Base-by-base conservation (phyloP, 2,113 vertebrate genomes). In the Sapayoa aenigma region DNA sequence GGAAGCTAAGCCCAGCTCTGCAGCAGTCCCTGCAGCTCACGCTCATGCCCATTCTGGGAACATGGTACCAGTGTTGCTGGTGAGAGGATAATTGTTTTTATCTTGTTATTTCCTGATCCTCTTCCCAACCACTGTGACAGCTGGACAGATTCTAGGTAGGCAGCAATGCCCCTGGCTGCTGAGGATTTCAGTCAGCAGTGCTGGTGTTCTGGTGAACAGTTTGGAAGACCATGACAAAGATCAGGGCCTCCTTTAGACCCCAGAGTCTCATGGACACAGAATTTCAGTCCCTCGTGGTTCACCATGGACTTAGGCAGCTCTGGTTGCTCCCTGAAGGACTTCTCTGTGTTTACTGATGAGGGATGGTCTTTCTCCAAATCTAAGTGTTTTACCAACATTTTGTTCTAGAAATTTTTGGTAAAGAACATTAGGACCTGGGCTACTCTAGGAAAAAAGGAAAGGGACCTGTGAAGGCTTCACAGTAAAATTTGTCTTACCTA, bases 401-500 rank as follows among this genome's bases (percentile, higher is more conserved):
- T 4, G 20, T 91, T 55, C 33, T 21, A 56, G 33, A 65, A 44
- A 22, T 10, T 62, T 81, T 88, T 55, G 21, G 33, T 77, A 23
- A 71, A 63, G 14, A 13, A 59, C 46, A 87, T 90, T 39, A 77
- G 46, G 59, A 42, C 87, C 30, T 56, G 52, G 9, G 8, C 52
- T 50, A 12, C 21, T 69, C 83, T 9, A 53, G 56, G 56, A 33
- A 62, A 46, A 73, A 49, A 47, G 39, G 12, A 42, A 20, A 20
- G 56, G n/a, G n/a, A 20, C 20, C 39, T 35, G 19, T 24, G 69
- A 79, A 69, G 72, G 30, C 80, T 69, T 84, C 69, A 42, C n/a
- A 11, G 50, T 60, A 52, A 72, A 68, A 68, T 73, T 15, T 20
- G 15, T 79, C 81, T 95, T 95, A 87, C 91, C 87, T 92, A 80